Evolutionary conservation across 2,113 vertebrate species (phyloP).

Genomic region (Cephalopterus ornatus): DNA sequence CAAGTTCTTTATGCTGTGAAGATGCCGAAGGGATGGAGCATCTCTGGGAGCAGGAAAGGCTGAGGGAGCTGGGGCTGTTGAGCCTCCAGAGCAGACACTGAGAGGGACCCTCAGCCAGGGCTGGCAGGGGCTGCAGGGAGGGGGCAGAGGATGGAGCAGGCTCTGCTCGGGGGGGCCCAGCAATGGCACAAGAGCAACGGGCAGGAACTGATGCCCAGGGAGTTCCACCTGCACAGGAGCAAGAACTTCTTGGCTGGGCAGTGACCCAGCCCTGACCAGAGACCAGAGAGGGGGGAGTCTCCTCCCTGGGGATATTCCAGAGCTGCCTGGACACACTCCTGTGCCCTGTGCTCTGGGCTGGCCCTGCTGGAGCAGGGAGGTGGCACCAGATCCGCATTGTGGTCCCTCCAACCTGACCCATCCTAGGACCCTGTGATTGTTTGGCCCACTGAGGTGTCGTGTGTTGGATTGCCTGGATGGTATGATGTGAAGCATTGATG

Average conservation of each 20-base stretch:
- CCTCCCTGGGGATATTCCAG: background rate
- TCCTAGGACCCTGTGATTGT: accelerated
- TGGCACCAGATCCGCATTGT: background rate
- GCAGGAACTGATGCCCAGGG: background rate
- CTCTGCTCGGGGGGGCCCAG: background rate
- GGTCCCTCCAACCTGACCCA: background rate
- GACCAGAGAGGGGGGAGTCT: background rate
- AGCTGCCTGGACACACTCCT: background rate
- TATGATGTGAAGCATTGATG: accelerated
- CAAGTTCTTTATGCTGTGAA: accelerated
- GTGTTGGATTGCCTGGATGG: background rate
- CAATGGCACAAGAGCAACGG: background rate
- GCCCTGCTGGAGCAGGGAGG: background rate
- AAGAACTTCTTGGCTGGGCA: background rate
- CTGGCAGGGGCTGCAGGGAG: background rate
- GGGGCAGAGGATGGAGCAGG: background rate
- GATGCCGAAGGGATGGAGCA: background rate
- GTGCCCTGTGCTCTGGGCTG: background rate
- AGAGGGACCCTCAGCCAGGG: background rate
- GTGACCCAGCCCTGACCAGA: background rate
- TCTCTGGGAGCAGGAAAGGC: background rate
- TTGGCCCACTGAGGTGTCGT: accelerated
- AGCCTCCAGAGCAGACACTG: background rate
- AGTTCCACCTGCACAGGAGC: background rate
- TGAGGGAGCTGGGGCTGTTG: background rate